Conservation (phyloP, 2,888 invertebrate genomes). For the Tryphoninae sp. region DNA sequence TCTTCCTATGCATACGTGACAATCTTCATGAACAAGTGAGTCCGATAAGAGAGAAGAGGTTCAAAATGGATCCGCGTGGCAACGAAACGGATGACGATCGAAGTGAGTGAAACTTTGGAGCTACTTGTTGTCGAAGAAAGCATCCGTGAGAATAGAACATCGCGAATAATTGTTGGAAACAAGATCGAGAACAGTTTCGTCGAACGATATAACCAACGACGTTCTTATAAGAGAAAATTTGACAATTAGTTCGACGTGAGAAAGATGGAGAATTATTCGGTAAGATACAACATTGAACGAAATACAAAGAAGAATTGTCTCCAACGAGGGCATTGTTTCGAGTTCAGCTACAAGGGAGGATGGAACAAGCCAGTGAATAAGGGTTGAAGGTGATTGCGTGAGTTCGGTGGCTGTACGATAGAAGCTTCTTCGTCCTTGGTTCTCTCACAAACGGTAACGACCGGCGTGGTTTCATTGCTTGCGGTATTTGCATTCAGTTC, state of each 20-base stretch:
- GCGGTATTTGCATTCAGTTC: slow-evolving; percentile 62
- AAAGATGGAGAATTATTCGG: background rate
- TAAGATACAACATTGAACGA: background rate
- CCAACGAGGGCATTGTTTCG: background rate
- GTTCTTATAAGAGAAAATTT: no score
- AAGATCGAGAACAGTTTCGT: no score
- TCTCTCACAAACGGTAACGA: slow-evolving; percentile 58
- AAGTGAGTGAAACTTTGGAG: background rate
- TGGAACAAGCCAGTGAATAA: background rate
- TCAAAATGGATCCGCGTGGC: background rate
- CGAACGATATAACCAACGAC: no score
- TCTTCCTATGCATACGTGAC: slow-evolving; percentile 4
- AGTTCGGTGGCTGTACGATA: slow-evolving; percentile 3
- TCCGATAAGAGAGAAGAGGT: background rate
- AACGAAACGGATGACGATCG: slow-evolving; percentile 6
- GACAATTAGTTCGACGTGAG: no score
- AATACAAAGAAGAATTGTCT: slow-evolving; percentile 1
- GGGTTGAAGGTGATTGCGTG: background rate
- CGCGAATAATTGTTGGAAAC: no score
- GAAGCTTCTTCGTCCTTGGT: background rate
- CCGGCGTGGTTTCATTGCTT: slow-evolving; percentile 62
- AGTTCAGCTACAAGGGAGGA: background rate
- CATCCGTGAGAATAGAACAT: background rate
- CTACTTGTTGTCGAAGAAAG: background rate
- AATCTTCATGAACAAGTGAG: slow-evolving; percentile 1